Percentiles rank a stretch among this genome's conserved stretches.
These are phyloP conservation scores for Sturnira hondurensis DNA, from an alignment of 2,113 vertebrate genomes.

Conservation along the genomic window DNA sequence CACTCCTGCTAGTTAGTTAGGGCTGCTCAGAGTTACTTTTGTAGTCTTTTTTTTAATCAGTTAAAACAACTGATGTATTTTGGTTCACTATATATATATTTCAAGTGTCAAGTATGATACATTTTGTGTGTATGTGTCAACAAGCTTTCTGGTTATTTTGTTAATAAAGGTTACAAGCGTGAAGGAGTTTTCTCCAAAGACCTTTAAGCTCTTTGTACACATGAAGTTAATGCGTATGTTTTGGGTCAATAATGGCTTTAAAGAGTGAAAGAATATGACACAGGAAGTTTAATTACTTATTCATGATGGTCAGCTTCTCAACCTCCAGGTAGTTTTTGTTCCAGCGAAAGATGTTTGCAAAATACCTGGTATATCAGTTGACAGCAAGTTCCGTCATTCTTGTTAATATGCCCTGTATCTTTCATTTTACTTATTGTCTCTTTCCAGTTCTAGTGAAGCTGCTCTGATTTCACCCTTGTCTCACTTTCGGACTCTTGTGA, in stretches of 20 bases:
- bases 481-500: background rate
- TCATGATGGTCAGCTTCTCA: background rate
- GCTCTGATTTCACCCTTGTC: background rate
- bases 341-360: background rate
- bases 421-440: background rate
- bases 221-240: background rate
- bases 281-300: conserved; percentile 11
- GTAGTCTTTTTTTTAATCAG: background rate
- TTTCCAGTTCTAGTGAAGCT: background rate
- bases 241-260: conserved; percentile 5
- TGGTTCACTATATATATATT: background rate
- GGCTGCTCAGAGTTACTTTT: background rate
- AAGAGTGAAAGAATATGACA: background rate
- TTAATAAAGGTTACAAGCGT: background rate
- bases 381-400: background rate
- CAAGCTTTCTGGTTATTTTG: background rate
- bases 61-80: background rate
- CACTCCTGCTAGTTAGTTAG: background rate
- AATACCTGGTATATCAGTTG: background rate
- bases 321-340: background rate
- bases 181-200: conserved; percentile 42
- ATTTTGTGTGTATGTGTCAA: background rate
- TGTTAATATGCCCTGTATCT: background rate
- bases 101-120: background rate
- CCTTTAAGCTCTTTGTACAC: background rate